Evolutionary conservation across 2,797 vertebrate species (phyloP).

Genomic region (Syndactyla subalaris): DNA sequence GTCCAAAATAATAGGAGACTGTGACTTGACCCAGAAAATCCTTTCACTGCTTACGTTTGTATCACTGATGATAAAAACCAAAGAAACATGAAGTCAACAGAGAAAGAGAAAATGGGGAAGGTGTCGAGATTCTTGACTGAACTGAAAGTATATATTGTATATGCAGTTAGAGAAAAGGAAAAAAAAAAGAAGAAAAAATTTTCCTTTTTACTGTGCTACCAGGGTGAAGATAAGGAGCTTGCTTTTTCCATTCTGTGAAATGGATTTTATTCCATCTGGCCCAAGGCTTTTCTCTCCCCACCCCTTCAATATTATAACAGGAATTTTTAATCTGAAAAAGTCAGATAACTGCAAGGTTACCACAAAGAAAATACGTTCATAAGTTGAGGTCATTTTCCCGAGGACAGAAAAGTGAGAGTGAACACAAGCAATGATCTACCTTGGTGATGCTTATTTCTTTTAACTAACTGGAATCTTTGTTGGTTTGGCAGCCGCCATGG

Average conservation of each 20-base stretch:
- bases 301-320: background rate
- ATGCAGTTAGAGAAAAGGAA: background rate
- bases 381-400: background rate
- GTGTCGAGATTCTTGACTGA: background rate
- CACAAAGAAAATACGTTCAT: background rate
- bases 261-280: background rate
- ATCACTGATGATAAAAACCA: slow-evolving; percentile 11
- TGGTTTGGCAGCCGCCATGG: background rate
- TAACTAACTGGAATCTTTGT: background rate
- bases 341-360: background rate
- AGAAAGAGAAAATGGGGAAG: background rate
- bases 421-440: background rate
- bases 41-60: slow-evolving; percentile 22
- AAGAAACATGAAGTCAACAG: background rate
- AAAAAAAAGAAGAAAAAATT: background rate
- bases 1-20: slow-evolving; percentile 36
- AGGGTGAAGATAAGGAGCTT: background rate
- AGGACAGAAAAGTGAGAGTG: accelerated
- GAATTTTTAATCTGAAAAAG: slow-evolving; percentile 14
- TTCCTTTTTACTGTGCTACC: background rate
- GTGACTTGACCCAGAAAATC: slow-evolving; percentile 46
- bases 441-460: background rate
- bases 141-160: background rate
- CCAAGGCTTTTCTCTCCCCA: background rate
- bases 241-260: background rate